Base-by-base conservation (phyloP, 1,140 invertebrate species). In the Megalonaias nervosa region DNA sequence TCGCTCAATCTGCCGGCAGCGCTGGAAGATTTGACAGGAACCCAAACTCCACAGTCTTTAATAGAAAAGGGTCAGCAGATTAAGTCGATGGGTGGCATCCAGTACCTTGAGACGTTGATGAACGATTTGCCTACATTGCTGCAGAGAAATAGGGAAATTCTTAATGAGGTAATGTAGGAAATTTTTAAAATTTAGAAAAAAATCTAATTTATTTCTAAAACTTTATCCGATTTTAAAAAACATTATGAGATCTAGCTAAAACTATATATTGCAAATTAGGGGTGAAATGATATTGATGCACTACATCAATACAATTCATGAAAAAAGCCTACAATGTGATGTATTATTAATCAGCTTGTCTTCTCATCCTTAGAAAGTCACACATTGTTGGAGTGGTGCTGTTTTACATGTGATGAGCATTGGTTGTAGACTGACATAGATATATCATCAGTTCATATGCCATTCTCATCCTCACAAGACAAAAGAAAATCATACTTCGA, bases 1-100 rank as follows among this genome's bases (percentile, higher is more conserved):
- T 98, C 96, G 71, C 92, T 99, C 67, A 99, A 99, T 93, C 93
- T 99, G 79, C 98, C 99, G 15, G 98, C 98, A 69, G 96, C 98
- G n/a, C 93, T 99, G 74, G 98, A 99, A 92, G 95, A 96, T 81
- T 93, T 94, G 3, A 94, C 94, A 58, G 94, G 94, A 66, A 94
- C 94, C 82, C 92, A 94, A 48, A 91, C 97, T 72, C 98, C 98
- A 16, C 95, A 95, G 66, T 99, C 97, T 13, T 92, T 99, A 56
- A 91, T 94, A 57, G 96, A 97, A 74, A 99, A 99, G 91, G 95
- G 97, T 9, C 91, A 88, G 16, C 90, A 92, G 77, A 80, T 92
- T 14, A 85, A 88, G 67, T 84, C 88, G 15, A 77, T 83, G 59
- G 91, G 91, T 17, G 93, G 87, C 57, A 76, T 93, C 26, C 78